A percentile compares a stretch with the other conserved stretches of the same genome.
These are phyloP conservation scores for Drosophila pectinifera DNA, from an alignment of 1,140 invertebrate species.

Conservation along the genomic window DNA sequence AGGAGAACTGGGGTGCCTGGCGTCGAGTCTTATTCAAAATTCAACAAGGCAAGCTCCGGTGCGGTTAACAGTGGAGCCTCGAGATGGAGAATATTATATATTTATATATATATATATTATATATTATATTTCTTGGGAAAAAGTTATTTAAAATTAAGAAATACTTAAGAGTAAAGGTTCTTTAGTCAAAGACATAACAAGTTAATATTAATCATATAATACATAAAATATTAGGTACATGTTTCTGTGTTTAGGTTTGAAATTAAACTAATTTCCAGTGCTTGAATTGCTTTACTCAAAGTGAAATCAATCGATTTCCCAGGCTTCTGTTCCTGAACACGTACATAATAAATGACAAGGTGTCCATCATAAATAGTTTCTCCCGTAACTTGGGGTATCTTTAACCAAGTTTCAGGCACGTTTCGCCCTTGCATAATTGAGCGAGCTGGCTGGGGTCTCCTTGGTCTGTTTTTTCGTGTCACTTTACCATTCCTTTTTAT, in stretches of 20 bases:
- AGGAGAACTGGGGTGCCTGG: constrained; percentile 12
- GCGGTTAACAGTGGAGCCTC: constrained; percentile 16
- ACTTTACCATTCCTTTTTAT: constrained; percentile 44
- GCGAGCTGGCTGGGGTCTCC: constrained; percentile 31
- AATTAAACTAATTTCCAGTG: too few species aligned
- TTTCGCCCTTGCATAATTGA: constrained; percentile 73
- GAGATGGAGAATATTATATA: too few species aligned
- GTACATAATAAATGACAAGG: neutral
- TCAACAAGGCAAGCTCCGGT: constrained; percentile 51
- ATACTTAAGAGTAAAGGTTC: neutral
- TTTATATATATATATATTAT: too few species aligned
- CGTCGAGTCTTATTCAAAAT: constrained; percentile 44
- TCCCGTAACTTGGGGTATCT: constrained; percentile 20
- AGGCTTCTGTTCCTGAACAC: neutral
- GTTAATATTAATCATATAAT: too few species aligned
- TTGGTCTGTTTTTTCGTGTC: neutral
- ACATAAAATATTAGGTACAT: too few species aligned
- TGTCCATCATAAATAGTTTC: constrained; percentile 1
- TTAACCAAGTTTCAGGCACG: constrained; percentile 61
- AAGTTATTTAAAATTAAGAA: too few species aligned
- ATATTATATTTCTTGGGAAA: too few species aligned
- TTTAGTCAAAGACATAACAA: neutral
- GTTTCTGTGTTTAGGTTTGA: too few species aligned
- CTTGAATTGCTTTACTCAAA: neutral
- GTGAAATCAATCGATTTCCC: neutral